Conservation (phyloP, 64 coral and sea anemone genomes). For the Actinia equina region DNA sequence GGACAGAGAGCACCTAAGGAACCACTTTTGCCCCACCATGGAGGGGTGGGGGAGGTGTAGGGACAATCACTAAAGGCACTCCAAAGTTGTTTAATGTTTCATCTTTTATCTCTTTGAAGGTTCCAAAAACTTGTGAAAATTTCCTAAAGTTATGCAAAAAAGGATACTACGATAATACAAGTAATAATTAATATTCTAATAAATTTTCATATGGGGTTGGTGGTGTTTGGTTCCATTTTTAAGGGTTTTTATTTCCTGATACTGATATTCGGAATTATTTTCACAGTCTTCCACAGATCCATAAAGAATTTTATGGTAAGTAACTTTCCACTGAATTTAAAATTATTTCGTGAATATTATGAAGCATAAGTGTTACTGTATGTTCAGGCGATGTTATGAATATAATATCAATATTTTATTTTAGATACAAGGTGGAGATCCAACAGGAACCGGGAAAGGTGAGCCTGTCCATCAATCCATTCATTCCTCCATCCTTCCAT, state of each 20-base stretch:
- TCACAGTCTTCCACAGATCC: slow-evolving; percentile 95
- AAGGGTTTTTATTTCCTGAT: no score
- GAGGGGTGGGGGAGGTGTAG: no score
- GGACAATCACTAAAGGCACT: no score
- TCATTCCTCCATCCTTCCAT: not conserved
- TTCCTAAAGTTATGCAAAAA: slow-evolving; percentile 80
- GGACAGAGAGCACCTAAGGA: no score
- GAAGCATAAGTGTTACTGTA: no score
- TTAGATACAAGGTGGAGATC: slow-evolving; percentile 81
- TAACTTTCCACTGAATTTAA: no score
- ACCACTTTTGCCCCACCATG: no score
- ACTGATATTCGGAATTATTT: not conserved
- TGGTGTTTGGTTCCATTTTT: no score
- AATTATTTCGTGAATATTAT: no score
- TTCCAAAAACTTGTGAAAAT: slow-evolving; percentile 98
- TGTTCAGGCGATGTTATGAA: no score
- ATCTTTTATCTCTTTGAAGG: slow-evolving; percentile 39
- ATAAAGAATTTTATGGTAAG: slow-evolving; percentile 98
- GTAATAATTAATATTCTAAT: slow-evolving; percentile 8
- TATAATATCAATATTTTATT: not conserved
- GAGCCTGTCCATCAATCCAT: not conserved
- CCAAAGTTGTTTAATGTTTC: not conserved
- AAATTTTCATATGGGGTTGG: no score
- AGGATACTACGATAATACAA: slow-evolving; percentile 92
- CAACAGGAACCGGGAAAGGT: slow-evolving; percentile 80